Evolutionary conservation across 2,113 vertebrate species (phyloP), one percentile per base, ranked within the genome.

Genomic region (Actenoides lindsayi): DNA sequence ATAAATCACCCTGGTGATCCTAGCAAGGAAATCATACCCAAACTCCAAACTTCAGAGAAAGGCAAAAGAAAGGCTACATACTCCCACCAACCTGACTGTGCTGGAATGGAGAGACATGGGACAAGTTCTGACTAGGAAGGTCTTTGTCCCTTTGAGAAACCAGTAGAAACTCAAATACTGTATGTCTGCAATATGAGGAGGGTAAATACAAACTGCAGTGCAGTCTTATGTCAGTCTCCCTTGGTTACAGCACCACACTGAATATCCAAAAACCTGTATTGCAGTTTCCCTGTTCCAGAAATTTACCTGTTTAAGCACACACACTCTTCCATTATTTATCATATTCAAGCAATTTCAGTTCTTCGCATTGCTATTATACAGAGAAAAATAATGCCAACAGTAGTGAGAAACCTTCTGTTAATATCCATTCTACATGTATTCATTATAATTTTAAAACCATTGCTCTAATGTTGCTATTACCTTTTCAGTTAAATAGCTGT

Each of bases 81-180:
- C 25, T 74, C 35, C 50, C 81, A 30, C 13, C 41, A 70, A 39
- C 9, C 19, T 71, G 23, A 48, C 20, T 35, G 8, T n/a, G 16
- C 1, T 4, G 10, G 6, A 14, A 25, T 7, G 10, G 10, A 73
- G 5, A 5, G 6, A 35, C 18, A 80, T 5, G 24, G 5, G 17
- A n/a, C 31, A 53, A 53, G 9, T 25, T 92, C 42, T 75, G 23
- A 9, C 37, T 46, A 64, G 20, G 33, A 85, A 76, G 9, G 27
- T 77, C 30, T 33, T 81, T 9, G 5, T 73, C 15, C 4, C 14
- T 83, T 23, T 80, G n/a, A 41, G 31, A 91, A 71, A 62, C 5
- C 6, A 56, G 9, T 6, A 42, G 23, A 35, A 51, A 27, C 33
- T 69, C 42, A 86, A 80, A 59, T 31, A 71, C 0, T 4, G 24